Evolutionary conservation across 2,888 invertebrate genomes (phyloP).

Genomic region (Clanis bilineata): DNA sequence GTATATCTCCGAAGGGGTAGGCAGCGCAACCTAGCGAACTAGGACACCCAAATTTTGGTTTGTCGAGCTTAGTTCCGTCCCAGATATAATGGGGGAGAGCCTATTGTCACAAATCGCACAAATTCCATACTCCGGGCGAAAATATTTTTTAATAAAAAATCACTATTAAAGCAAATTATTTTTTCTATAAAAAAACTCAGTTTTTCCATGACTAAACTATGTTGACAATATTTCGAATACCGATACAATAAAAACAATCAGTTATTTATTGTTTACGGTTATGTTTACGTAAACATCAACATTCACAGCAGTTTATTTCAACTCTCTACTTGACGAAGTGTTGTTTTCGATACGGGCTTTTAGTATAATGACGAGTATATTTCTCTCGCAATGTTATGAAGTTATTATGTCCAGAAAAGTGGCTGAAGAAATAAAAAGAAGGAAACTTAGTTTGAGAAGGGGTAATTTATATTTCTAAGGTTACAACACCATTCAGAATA

Average conservation of each 20-base stretch:
- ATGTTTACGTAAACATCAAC: constrained; percentile 33
- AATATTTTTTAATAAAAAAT: background rate
- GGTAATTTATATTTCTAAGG: constrained; percentile 44
- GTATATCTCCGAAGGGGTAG: no score
- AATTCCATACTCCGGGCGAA: no score
- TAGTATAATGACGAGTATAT: constrained; percentile 37
- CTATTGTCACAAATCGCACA: no score
- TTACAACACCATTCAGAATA: no score
- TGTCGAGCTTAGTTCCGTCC: no score
- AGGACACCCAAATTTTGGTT: no score
- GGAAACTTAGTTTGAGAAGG: constrained; percentile 53
- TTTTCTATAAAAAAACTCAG: no score
- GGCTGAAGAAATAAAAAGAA: constrained; percentile 51
- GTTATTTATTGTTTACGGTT: constrained; percentile 32
- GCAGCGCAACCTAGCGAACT: no score
- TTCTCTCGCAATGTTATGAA: constrained; percentile 35
- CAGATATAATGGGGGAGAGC: no score
- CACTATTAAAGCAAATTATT: no score
- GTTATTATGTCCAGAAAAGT: constrained; percentile 40
- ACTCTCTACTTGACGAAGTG: background rate
- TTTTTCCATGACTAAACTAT: constrained; percentile 20
- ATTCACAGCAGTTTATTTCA: constrained; percentile 9
- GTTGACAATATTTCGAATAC: constrained; percentile 37
- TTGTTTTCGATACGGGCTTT: background rate
- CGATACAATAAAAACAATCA: constrained; percentile 30